Percentiles rank a stretch among this genome's conserved stretches.
phyloP scores from a whole-genome alignment of 2,888 invertebrate genomes.

The Slavum lentiscoides region DNA sequence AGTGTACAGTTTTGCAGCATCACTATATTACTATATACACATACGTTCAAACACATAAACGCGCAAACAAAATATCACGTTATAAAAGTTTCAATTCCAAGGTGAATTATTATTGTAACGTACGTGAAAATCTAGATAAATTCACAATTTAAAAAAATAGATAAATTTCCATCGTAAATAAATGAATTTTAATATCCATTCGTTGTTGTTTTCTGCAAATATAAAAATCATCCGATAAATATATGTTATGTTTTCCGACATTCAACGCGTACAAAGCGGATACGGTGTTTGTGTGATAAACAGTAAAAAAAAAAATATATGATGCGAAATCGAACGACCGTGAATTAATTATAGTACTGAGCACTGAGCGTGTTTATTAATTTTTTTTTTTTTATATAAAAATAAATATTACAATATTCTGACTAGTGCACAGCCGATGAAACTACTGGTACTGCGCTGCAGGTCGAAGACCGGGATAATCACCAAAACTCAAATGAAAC shows the following conservation, averaged over 20 bases:
- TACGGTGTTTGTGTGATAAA: neutral
- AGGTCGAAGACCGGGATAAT: constrained; percentile 15
- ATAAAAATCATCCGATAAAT: neutral
- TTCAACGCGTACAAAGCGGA: neutral
- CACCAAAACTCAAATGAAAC: neutral
- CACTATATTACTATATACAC: too few species aligned
- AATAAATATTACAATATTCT: too few species aligned
- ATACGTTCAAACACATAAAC: too few species aligned
- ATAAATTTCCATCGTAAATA: too few species aligned
- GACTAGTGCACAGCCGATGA: neutral
- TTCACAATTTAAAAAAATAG: neutral
- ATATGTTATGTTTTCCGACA: neutral
- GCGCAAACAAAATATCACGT: neutral
- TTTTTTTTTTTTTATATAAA: neutral
- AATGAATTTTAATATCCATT: too few species aligned
- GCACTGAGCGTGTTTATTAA: neutral
- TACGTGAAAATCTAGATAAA: neutral
- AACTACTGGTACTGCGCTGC: neutral
- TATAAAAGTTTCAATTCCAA: neutral
- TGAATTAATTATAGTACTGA: neutral
- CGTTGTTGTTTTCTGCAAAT: neutral
- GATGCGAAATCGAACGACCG: neutral
- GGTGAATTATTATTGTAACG: neutral
- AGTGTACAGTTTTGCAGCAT: neutral
- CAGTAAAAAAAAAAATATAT: neutral